A percentile compares a stretch with the other conserved stretches of the same genome.
These are phyloP conservation scores for Trichomalopsis sarcophagae DNA, from an alignment of 1,140 invertebrate genomes.

Conservation along the genomic window DNA sequence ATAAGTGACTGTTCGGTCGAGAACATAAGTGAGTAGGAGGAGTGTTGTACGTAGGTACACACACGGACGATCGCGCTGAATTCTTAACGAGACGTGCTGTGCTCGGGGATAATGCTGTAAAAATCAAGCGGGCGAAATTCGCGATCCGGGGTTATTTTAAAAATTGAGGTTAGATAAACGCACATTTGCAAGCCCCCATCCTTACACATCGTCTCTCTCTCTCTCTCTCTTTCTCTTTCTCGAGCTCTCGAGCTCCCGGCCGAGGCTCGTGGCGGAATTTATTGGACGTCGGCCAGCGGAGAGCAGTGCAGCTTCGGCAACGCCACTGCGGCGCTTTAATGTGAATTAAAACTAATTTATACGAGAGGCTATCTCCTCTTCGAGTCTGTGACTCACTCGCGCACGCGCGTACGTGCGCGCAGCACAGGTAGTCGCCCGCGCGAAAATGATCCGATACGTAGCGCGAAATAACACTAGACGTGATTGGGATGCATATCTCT, in stretches of 20 bases:
- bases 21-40: too few species aligned
- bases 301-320: neutral
- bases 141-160: constrained; percentile 32
- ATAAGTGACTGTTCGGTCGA: too few species aligned
- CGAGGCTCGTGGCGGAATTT: constrained; percentile 27
- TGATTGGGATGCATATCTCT: neutral
- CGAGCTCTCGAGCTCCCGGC: too few species aligned
- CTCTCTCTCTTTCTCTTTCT: too few species aligned
- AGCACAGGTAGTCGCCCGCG: too few species aligned
- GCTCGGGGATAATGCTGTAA: neutral
- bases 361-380: constrained; percentile 36
- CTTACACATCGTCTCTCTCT: neutral
- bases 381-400: constrained; percentile 23
- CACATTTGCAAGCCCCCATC: neutral
- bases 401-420: neutral
- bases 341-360: constrained; percentile 50
- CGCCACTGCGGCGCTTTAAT: constrained; percentile 29
- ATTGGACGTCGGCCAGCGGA: constrained; percentile 39
- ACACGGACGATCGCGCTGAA: too few species aligned
- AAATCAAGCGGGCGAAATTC: neutral
- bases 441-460: neutral
- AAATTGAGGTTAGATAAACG: constrained; percentile 49
- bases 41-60: too few species aligned
- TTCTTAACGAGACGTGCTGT: too few species aligned
- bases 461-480: too few species aligned